Base-by-base conservation (phyloP, 2,888 invertebrate species). In the Eupithecia subumbrata region DNA sequence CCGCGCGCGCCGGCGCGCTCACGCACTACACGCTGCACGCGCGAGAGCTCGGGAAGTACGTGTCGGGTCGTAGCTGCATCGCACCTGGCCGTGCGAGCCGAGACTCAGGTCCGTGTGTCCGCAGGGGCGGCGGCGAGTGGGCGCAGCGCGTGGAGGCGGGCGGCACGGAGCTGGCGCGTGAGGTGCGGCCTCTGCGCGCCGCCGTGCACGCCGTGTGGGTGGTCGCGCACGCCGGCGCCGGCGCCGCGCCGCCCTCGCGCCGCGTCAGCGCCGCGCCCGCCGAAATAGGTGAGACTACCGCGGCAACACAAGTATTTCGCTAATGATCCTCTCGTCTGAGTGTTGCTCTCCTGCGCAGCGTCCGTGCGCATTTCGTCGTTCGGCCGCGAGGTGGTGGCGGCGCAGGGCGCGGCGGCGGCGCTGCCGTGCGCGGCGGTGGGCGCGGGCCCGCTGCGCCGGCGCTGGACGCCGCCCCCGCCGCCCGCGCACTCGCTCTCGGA, bases 131-230 rank as follows among this genome's bases (percentile, higher is more conserved):
- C 14, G 43, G 43, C 43, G 43, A 43, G 43, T 43, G 43, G 43
- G 14, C 43, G 14, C 43, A 43, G 43, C 43, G 43, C 43, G 43
- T 43, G 43, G 43, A 43, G 43, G 43, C 43, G 56, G 56, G 11
- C n/a, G 81, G 75, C 56, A 84, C 84, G 68, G 93, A 96, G 88
- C 84, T 96, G 82, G 95, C 95, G 82, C 96, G 95, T 82, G 96
- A 97, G 88, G 96, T 96, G 80, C 95, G 96, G 72, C 96, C 96
- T 75, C 94, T 98, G 84, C 95, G 96, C 76, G 96, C 96, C 87
- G 96, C 97, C 82, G 95, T 96, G 80, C 98, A 98, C 90, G 97
- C 97, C 91, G 97, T 98, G 91, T 97, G 97, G 96, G 97, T 98
- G 75, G 97, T 64, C 97, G 96, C 18, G 97, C 97, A 60, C 79